Conservation (phyloP, 2,113 vertebrate genomes). For the Nerophis ophidion region DNA sequence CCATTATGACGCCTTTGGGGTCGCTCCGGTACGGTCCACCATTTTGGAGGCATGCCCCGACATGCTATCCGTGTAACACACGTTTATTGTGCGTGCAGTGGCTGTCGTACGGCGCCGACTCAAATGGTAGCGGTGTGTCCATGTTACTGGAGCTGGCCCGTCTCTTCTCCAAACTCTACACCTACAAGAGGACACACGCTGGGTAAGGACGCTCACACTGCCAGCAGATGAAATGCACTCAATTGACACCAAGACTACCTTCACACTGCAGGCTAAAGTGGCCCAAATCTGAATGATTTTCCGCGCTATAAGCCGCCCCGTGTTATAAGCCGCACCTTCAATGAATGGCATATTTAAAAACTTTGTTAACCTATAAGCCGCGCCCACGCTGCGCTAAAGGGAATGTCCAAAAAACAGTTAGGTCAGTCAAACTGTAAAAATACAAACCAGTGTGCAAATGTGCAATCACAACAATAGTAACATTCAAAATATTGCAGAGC, state of each 20-base stretch:
- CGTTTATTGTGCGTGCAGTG: slow-evolving; percentile 73
- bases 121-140: slow-evolving; percentile 89
- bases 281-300: no score
- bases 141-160: slow-evolving; percentile 90
- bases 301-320: no score
- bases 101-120: slow-evolving; percentile 92
- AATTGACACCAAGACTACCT: background rate
- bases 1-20: slow-evolving; percentile 94
- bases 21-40: slow-evolving; percentile 79
- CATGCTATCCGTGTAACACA: background rate
- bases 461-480: no score
- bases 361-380: no score
- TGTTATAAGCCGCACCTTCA: no score
- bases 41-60: background rate
- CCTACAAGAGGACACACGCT: slow-evolving; percentile 94
- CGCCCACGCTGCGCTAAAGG: no score
- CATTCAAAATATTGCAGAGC: no score
- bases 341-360: no score
- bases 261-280: no score
- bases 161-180: slow-evolving; percentile 94
- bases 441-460: no score
- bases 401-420: no score
- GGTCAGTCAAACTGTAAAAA: no score
- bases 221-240: background rate
- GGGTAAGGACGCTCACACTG: slow-evolving; percentile 65